Percentiles rank a stretch among this genome's conserved stretches.
phyloP scores from a whole-genome alignment of 2,888 invertebrate species.

The Euplagia quadripunctaria region DNA sequence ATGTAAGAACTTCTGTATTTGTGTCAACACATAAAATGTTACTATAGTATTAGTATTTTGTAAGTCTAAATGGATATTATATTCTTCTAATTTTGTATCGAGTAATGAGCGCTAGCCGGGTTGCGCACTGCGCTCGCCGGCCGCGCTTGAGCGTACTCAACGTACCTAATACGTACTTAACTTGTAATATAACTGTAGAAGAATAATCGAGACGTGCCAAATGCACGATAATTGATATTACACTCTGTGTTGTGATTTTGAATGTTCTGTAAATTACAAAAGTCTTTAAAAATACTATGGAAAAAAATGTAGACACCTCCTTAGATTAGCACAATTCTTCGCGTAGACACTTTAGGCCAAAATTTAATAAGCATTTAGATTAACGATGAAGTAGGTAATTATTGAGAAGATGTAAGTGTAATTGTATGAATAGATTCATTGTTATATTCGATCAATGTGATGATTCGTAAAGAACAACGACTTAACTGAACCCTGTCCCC shows the following conservation, averaged over 20 bases:
- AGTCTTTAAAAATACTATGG: constrained; percentile 78
- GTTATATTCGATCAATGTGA: constrained; percentile 84
- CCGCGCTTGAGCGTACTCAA: constrained; percentile 53
- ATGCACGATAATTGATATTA: constrained; percentile 86
- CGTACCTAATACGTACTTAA: constrained; percentile 74
- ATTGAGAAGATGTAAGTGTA: constrained; percentile 78
- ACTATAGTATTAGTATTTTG: constrained; percentile 81
- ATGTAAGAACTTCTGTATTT: constrained; percentile 75
- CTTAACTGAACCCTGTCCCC: constrained; percentile 73
- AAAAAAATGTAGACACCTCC: constrained; percentile 83
- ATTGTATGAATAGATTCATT: constrained; percentile 79
- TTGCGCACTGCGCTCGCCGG: constrained; percentile 30
- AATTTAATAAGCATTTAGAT: constrained; percentile 82
- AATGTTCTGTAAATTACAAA: constrained; percentile 86
- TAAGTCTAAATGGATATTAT: constrained; percentile 86
- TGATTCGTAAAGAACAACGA: constrained; percentile 85
- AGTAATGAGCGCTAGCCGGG: constrained; percentile 68
- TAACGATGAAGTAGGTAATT: constrained; percentile 78
- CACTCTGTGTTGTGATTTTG: constrained; percentile 89
- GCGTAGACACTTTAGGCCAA: constrained; percentile 85
- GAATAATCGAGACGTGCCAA: constrained; percentile 78
- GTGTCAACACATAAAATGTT: constrained; percentile 78
- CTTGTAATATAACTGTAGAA: constrained; percentile 77
- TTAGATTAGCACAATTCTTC: constrained; percentile 87
- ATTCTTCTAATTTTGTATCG: constrained; percentile 87